Base-by-base conservation (phyloP, 2,113 vertebrate genomes). In the Bagarius yarrelli region DNA sequence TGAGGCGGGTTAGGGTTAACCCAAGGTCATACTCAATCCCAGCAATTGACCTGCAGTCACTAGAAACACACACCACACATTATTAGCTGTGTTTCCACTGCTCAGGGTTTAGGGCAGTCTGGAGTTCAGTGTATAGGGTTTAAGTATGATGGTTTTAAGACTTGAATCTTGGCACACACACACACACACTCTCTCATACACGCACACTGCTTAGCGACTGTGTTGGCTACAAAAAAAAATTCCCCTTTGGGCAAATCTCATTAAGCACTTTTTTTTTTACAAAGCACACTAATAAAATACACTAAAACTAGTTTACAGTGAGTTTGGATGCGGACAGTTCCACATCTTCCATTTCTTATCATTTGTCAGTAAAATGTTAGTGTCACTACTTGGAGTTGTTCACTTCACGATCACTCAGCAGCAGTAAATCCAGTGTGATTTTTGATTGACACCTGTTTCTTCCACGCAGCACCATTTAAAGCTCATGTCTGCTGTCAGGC, bases 221-320 rank as follows among this genome's bases (percentile, higher is more conserved):
- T 50, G 21, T 60, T 76, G n/a, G 32, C 55, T 23, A 69, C 36
- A 1, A 2, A 40, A 64, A 61, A 47, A 36, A 50, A 13, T 15
- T 79, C 69, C 83, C 78, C 76, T 81, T 83, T 23, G 53, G 64
- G 18, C 30, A 32, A 40, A n/a, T 63, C 9, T 59, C 34, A 32
- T 61, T 80, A 61, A 52, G 56, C 27, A 32, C 47, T 66, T 53
- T 30, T 70, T 50, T 52, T 30, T 55, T 23, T 34, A 53, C 18
- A 66, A 74, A 44, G 59, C 47, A 53, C 59, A 64, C 47, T 16
- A 66, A 78, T 64, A 53, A 66, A 78, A 78, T 40, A 63, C 56
- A 71, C 11, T 59, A 69, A 63, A 40, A 40, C 69, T 34, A 80
- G 27, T 61, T 61, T 60, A 27, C 78, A 40, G 25, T 73, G 40